Conservation (phyloP, 2,888 invertebrate genomes). For the Hyalella azteca region DNA sequence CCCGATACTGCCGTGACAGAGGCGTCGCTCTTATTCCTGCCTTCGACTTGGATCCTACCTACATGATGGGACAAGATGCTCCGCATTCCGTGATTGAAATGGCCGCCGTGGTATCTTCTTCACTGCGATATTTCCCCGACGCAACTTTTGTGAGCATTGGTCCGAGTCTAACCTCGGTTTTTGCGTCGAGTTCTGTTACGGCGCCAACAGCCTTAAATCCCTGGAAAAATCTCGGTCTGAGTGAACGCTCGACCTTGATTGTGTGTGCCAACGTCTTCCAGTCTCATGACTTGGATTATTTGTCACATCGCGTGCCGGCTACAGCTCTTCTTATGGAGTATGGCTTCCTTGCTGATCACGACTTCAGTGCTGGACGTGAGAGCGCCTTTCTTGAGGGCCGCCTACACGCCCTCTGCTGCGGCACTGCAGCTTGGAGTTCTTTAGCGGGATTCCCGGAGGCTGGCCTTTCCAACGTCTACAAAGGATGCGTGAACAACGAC, state of each 20-base stretch:
- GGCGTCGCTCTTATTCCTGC: conserved; percentile 68
- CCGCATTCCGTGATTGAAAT: conserved; percentile 38
- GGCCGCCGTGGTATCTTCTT: conserved; percentile 65
- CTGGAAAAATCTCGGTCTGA: conserved; percentile 47
- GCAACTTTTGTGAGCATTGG: conserved; percentile 68
- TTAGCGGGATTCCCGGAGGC: conserved; percentile 67
- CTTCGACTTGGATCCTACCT: conserved; percentile 67
- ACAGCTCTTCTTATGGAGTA: conserved; percentile 69
- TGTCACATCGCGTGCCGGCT: conserved; percentile 64
- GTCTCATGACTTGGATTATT: conserved; percentile 61
- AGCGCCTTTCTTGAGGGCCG: conserved; percentile 65
- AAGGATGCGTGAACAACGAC: conserved; percentile 66
- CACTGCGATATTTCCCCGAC: conserved; percentile 67
- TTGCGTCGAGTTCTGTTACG: conserved; percentile 63
- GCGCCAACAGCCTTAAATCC: conserved; percentile 60
- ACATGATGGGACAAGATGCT: conserved; percentile 64
- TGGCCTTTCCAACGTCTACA: conserved; percentile 68
- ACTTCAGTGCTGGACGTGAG: conserved; percentile 67
- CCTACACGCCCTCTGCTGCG: conserved; percentile 68
- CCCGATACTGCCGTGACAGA: conserved; percentile 68
- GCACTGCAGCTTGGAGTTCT: conserved; percentile 70
- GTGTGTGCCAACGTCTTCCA: conserved; percentile 62
- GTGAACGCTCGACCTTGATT: conserved; percentile 63
- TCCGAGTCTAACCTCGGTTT: conserved; percentile 68
- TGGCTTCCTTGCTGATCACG: conserved; percentile 69